Evolutionary conservation across 92 coral and sea anemone genomes (phyloP).

Genomic region (Porites rus): DNA sequence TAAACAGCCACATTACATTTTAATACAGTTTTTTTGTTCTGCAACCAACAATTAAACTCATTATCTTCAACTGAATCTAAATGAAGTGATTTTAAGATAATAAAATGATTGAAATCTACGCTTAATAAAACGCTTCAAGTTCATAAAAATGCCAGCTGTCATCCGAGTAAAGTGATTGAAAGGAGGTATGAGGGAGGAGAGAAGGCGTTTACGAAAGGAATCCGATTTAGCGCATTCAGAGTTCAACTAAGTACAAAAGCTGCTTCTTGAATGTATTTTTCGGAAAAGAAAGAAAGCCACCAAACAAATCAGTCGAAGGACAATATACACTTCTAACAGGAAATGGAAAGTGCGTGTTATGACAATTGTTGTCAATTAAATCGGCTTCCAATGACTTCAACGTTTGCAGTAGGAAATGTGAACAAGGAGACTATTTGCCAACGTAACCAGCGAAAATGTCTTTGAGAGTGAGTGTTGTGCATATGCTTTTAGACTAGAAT

Average conservation of each 20-base stretch:
- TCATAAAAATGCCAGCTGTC: slow-evolving; percentile 11
- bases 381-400: slow-evolving; percentile 25
- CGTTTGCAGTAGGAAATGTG: slow-evolving; percentile 31
- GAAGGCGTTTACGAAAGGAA: slow-evolving; percentile 9
- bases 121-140: slow-evolving; percentile 4
- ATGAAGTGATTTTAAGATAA: slow-evolving; percentile 40
- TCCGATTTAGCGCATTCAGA: not conserved
- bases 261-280: not conserved
- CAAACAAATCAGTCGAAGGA: not conserved
- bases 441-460: slow-evolving; percentile 6
- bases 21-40: slow-evolving; percentile 33
- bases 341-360: slow-evolving; percentile 1
- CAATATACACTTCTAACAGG: slow-evolving; percentile 23
- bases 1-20: not conserved
- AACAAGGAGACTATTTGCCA: not conserved
- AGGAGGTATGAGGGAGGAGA: not conserved
- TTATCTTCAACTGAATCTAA: slow-evolving; percentile 38
- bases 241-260: not conserved
- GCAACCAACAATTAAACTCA: slow-evolving; percentile 21
- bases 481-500: not conserved
- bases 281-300: not conserved
- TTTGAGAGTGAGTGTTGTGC: slow-evolving; percentile 13
- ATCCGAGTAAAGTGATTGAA: not conserved
- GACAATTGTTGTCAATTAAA: slow-evolving; percentile 25
- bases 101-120: slow-evolving; percentile 22